phyloP scores from a whole-genome alignment of 2,888 invertebrate genomes.

The Callinectes sapidus region DNA sequence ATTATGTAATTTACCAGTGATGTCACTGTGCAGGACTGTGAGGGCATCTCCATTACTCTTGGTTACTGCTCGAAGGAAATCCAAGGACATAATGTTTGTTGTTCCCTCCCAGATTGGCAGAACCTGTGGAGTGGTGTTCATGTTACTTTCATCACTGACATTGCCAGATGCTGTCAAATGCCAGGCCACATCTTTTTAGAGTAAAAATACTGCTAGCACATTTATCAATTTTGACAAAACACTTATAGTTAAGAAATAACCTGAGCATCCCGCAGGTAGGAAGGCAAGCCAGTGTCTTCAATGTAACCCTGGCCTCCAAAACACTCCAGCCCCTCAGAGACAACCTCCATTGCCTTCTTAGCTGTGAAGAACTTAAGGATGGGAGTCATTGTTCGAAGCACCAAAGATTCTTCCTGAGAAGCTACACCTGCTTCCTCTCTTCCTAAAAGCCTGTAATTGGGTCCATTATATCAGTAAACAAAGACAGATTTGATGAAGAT shows the following conservation, averaged over 20 bases:
- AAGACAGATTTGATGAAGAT: neutral
- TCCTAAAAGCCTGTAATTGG: conserved; percentile 76
- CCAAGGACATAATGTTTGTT: conserved; percentile 79
- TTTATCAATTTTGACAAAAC: neutral
- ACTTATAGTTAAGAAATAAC: conserved; percentile 74
- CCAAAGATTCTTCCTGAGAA: conserved; percentile 75
- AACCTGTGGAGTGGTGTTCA: conserved; percentile 75
- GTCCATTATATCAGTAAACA: neutral
- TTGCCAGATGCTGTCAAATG: neutral
- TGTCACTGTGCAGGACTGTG: conserved; percentile 74
- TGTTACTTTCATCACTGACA: neutral
- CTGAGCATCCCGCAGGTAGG: conserved; percentile 79
- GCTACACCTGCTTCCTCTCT: conserved; percentile 76
- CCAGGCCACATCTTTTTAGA: neutral
- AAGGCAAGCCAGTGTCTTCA: conserved; percentile 79
- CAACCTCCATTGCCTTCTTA: conserved; percentile 78
- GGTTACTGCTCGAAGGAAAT: conserved; percentile 78
- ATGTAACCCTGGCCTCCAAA: conserved; percentile 81
- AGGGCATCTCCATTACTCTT: conserved; percentile 77
- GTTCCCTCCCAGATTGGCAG: conserved; percentile 81
- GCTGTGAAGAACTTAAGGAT: conserved; percentile 79
- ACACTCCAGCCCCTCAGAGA: conserved; percentile 79
- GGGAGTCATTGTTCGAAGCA: conserved; percentile 79
- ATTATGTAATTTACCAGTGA: conserved; percentile 45
- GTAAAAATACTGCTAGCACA: neutral